These are phyloP conservation scores for Leucoptera coffeella DNA, from an alignment of 2,888 invertebrate species.

Conservation along the genomic window DNA sequence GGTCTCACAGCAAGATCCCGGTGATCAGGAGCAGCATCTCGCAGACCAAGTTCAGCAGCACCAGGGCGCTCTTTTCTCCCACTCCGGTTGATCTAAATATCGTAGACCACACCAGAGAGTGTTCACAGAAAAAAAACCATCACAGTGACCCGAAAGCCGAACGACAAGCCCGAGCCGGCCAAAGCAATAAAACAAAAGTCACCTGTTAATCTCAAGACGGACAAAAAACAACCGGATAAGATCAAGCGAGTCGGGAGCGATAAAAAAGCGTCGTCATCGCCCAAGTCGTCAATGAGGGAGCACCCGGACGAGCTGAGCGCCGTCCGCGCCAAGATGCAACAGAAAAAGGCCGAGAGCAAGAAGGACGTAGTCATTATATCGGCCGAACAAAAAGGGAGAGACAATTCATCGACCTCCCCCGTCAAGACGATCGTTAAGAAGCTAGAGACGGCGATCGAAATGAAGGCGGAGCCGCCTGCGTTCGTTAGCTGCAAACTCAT, in stretches of 20 bases:
- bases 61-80: slow-evolving; percentile 49
- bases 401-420: slow-evolving; percentile 32
- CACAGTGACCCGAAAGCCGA: slow-evolving; percentile 21
- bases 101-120: slow-evolving; percentile 50
- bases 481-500: slow-evolving; percentile 42
- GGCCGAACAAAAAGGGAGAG: slow-evolving; percentile 24
- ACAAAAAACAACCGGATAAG: slow-evolving; percentile 34
- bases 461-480: slow-evolving; percentile 26
- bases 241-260: slow-evolving; percentile 29
- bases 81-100: slow-evolving; percentile 51
- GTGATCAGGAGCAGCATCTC: slow-evolving; percentile 51
- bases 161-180: slow-evolving; percentile 25
- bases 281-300: slow-evolving; percentile 31
- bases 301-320: slow-evolving; percentile 45
- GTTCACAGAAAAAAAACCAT: slow-evolving; percentile 44
- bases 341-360: slow-evolving; percentile 37
- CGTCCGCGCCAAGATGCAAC: slow-evolving; percentile 42
- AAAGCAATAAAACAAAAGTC: slow-evolving; percentile 45
- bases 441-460: slow-evolving; percentile 37
- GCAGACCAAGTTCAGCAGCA: slow-evolving; percentile 42
- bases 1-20: slow-evolving; percentile 58
- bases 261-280: slow-evolving; percentile 24
- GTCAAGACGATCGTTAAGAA: slow-evolving; percentile 46
- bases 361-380: slow-evolving; percentile 23
- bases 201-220: slow-evolving; percentile 32